These are phyloP conservation scores for Dolichoris vasculosae DNA, from an alignment of 1,140 invertebrate species.

Conservation along the genomic window DNA sequence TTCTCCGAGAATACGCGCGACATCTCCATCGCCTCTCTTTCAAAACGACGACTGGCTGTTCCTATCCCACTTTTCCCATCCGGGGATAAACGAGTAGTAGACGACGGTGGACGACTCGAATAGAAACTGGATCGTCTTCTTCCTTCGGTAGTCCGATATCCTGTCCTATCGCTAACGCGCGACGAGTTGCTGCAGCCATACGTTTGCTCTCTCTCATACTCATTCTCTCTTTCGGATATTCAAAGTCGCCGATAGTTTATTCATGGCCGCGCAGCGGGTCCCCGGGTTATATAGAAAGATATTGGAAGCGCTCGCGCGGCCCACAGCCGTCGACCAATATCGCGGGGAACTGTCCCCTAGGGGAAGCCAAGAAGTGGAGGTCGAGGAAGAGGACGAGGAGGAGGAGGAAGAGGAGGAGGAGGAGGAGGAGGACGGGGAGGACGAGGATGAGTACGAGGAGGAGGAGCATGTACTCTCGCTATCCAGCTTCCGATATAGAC, in stretches of 20 bases:
- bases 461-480: neutral
- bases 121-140: slow-evolving; percentile 46
- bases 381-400: slow-evolving; percentile 66
- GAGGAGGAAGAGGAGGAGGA: slow-evolving; percentile 55
- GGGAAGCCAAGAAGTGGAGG: slow-evolving; percentile 57
- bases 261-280: slow-evolving; percentile 73
- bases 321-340: slow-evolving; percentile 70
- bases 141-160: slow-evolving; percentile 2
- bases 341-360: slow-evolving; percentile 74
- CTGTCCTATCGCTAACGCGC: neutral
- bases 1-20: neutral
- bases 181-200: neutral
- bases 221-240: slow-evolving; percentile 68
- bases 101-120: slow-evolving; percentile 16
- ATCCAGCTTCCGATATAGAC: slow-evolving; percentile 1
- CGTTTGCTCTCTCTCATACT: neutral
- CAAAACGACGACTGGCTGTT: neutral
- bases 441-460: neutral
- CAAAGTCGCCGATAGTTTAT: slow-evolving; percentile 76
- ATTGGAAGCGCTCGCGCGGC: slow-evolving; percentile 71
- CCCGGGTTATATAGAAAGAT: slow-evolving; percentile 66
- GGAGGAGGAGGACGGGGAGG: neutral
- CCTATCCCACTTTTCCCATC: neutral
- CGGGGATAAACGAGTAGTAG: slow-evolving; percentile 1
- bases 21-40: neutral